Base-by-base conservation (phyloP, 92 coral and sea anemone species). In the Paramuricea clavata region DNA sequence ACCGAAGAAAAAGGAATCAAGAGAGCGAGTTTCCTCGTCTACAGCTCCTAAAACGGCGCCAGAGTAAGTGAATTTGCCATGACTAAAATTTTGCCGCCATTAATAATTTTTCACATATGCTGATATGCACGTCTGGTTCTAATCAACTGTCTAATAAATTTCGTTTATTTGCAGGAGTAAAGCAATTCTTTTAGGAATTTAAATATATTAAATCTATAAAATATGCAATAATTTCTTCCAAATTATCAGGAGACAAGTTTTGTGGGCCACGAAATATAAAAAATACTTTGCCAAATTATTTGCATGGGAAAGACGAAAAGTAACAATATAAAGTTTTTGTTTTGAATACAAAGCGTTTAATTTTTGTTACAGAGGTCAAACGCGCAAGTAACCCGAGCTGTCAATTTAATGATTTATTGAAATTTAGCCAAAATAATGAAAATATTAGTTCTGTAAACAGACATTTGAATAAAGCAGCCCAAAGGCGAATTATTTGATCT, bases 1-100 rank as follows among this genome's bases (percentile, higher is more conserved):
- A 7, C 97, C 97, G 54, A 97, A 97, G 78, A 97, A 97, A 91
- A 97, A 97, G 85, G 99, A 97, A 86, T 97, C 99, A 5, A 97
- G 92, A 50, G 99, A 97, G 76, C 87, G 99, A 41, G 98, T 94
- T 35, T 88, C 98, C 21, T 79, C 84, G 11, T 97, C 99, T 10
- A 95, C 97, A 23, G 99, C 83, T 13, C 86, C 92, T 9, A 97
- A 95, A 80, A 86, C 97, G 5, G 93, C 87, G 2, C 92, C 95
- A 72, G 99, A 97, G 99, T 97, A 81, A 94, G 99, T 89, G 28
- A 36, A 64, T 25, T 21, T 72, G 5, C 8, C 43, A 30, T 68
- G 21, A 68, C 21, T 68, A 32, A 68, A 23, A 11, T 4, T 26
- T 31, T 70, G 47, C 12, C 49, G 49, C 47, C 10, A 17, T 56